These are phyloP conservation scores for Synaphobranchus kaupii DNA, from an alignment of 2,797 vertebrate genomes.

Conservation along the genomic window DNA sequence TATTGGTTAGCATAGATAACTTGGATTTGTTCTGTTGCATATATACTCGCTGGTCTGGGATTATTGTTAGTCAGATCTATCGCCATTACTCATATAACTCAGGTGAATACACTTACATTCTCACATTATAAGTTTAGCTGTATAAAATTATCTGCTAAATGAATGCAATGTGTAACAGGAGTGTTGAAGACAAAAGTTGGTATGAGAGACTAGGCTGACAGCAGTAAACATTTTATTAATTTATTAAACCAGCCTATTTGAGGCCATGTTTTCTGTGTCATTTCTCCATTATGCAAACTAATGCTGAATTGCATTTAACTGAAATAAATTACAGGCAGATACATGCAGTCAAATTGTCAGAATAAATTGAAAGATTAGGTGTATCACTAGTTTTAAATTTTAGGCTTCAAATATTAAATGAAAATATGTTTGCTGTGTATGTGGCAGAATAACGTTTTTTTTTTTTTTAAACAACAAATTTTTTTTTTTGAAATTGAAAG, in stretches of 20 bases:
- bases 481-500: background rate
- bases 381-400: background rate
- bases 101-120: background rate
- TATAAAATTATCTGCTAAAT: background rate
- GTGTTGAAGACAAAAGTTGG: background rate
- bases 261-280: too few species aligned
- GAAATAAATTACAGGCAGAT: background rate
- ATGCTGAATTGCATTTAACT: background rate
- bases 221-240: background rate
- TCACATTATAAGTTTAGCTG: background rate
- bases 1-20: too few species aligned
- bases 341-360: background rate
- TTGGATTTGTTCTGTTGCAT: too few species aligned
- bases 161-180: background rate
- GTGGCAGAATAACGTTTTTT: background rate
- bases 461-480: background rate
- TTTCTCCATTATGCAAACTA: background rate
- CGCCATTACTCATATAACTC: background rate
- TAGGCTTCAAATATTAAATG: background rate
- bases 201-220: background rate
- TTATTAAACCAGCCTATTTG: background rate
- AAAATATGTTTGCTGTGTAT: background rate
- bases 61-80: background rate
- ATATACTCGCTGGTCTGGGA: background rate
- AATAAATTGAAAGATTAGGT: background rate